Evolutionary conservation across 2,888 invertebrate species (phyloP).

Genomic region (Heteromurus nitidus): DNA sequence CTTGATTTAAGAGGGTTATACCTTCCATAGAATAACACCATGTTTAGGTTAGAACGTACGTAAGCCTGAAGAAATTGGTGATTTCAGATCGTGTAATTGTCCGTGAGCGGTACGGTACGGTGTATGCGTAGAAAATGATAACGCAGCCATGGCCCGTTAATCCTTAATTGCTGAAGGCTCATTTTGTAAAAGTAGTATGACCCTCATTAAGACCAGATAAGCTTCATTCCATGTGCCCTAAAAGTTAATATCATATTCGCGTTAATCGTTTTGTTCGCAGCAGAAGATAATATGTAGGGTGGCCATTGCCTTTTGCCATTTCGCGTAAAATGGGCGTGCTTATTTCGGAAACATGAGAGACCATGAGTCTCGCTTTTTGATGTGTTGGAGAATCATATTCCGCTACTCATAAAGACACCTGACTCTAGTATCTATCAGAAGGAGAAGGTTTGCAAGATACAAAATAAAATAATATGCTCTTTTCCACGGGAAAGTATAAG

Average conservation of each 20-base stretch:
- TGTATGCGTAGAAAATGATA: conserved; percentile 42
- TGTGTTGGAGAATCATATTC: not conserved
- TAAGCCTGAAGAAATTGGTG: too few species aligned
- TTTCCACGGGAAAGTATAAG: too few species aligned
- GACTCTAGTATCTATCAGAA: too few species aligned
- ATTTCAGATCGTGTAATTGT: too few species aligned
- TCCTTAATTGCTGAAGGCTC: conserved; percentile 39
- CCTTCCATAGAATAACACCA: conserved; percentile 16
- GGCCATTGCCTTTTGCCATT: conserved; percentile 64
- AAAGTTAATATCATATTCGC: conserved; percentile 13
- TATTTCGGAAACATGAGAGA: not conserved
- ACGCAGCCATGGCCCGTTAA: conserved; percentile 46
- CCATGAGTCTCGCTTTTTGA: not conserved
- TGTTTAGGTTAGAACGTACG: too few species aligned
- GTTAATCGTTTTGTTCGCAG: not conserved
- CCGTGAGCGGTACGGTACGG: too few species aligned
- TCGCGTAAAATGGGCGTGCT: conserved; percentile 4
- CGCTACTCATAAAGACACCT: conserved; percentile 2
- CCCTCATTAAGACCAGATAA: conserved; percentile 26
- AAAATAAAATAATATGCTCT: too few species aligned
- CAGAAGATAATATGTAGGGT: conserved; percentile 37
- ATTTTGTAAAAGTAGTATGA: conserved; percentile 23
- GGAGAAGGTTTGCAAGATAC: too few species aligned
- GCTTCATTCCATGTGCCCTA: not conserved
- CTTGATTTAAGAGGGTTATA: too few species aligned